These are phyloP conservation scores for Plebejus argus DNA, from an alignment of 2,888 invertebrate genomes.

Conservation along the genomic window DNA sequence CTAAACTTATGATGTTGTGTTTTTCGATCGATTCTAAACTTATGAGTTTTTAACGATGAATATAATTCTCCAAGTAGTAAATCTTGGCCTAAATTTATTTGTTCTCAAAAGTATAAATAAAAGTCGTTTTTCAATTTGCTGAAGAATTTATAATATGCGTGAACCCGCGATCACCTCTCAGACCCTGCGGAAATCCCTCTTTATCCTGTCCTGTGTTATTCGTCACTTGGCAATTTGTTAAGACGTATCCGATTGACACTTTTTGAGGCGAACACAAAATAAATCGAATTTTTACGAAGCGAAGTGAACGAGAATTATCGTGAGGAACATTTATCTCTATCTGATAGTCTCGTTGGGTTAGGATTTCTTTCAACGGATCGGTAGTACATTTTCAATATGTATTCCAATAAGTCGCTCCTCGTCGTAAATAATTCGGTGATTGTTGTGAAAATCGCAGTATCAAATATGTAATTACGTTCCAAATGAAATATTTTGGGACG, in stretches of 20 bases:
- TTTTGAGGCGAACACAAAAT: slow-evolving; percentile 20
- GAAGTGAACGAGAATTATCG: slow-evolving; percentile 30
- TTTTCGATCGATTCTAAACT: no score
- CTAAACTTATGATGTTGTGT: no score
- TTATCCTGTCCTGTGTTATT: slow-evolving; percentile 12
- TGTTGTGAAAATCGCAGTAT: background rate
- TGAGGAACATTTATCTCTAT: background rate
- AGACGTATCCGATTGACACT: slow-evolving; percentile 17
- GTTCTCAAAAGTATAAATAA: background rate
- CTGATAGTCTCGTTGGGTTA: background rate
- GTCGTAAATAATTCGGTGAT: background rate
- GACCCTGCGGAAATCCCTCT: background rate
- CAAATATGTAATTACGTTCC: background rate
- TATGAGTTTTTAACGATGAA: no score
- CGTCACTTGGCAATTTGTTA: slow-evolving; percentile 25
- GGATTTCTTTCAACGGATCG: background rate
- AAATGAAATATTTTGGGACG: background rate
- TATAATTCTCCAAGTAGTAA: no score
- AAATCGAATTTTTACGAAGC: slow-evolving; percentile 8
- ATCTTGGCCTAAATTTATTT: no score
- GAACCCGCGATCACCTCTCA: background rate
- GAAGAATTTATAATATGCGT: background rate
- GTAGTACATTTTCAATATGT: background rate
- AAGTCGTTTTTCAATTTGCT: background rate
- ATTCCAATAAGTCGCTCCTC: background rate